Base-by-base conservation (phyloP, 2,888 invertebrate genomes). In the Ctena decussata region DNA sequence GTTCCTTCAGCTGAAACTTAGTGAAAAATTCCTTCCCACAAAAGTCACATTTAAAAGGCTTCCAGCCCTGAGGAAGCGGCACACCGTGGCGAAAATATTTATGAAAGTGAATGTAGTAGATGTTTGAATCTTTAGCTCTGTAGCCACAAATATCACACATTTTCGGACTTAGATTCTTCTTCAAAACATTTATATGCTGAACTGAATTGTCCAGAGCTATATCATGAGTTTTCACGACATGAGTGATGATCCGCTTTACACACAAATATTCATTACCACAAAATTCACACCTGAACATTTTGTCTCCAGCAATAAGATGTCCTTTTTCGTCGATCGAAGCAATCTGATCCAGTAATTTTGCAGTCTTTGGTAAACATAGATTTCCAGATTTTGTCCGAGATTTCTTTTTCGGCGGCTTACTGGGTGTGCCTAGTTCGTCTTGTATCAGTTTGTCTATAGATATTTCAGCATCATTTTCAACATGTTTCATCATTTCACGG, bases 111-210 rank as follows among this genome's bases (percentile, higher is more conserved):
- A 94, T 91, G 80, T 94, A 93, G 79, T 93, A 91, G 46, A 90
- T 91, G 44, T 90, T 92, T 5, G 85, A 80, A 27, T 93, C 93
- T 73, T 93, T 93, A 8, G 93, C 91, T 41, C 87, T 88, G 82
- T 93, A 94, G 37, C 93, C 94, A 89, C 94, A 94, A n/a, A 93
- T 89, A 74, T 93, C 93, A 85, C 94, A 94, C 15, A 89, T 89
- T 79, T 93, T 91, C 0, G 84, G 73, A 24, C 79, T 60, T 21
- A 85, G 83, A 24, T 80, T 82, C 44, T 81, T 85, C 70, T 89
- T 89, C 39, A 88, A 85, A 37, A 92, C 86, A 70, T 84, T 77
- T 35, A 93, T 84, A 74, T 86, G 82, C 21, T 84, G 82, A 11
- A 87, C 72, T 1, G 90, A 87, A 37, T 92, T 90, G 11, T 89